Base-by-base conservation (phyloP, 2,797 vertebrate species). In the Chelon auratus region DNA sequence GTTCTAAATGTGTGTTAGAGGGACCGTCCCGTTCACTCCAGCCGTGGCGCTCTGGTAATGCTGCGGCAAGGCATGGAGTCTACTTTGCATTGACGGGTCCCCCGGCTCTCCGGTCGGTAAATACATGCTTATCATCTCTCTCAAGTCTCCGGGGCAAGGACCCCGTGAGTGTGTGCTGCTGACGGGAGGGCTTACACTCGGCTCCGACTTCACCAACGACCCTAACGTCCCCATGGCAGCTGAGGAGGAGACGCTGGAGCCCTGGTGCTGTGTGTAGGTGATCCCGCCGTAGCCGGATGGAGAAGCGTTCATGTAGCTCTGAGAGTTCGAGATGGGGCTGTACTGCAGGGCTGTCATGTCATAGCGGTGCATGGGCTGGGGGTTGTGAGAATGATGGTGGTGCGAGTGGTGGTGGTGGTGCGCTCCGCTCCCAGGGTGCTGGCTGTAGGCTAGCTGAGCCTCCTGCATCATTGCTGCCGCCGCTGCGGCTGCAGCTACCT, bases 91-190 rank as follows among this genome's bases (percentile, higher is more conserved):
- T 80, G 86, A 94, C 81, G 96, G 96, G 89, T 97, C 97, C 45
- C 94, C 96, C 40, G 95, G 94, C 88, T 97, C 97, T 76, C 97
- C 95, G 70, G 95, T 95, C 42, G 97, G 97, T 93, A 95, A 94
- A 92, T 95, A 95, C 95, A 99, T 99, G 93, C 97, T 99, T 95
- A 99, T 99, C 97, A 99, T 99, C 92, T 99, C 97, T 80, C 97
- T 94, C 94, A 99, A 95, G 95, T 99, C 97, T 92, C 97, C 97
- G 80, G 97, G 96, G 89, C 97, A 99, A 20, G 97, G 97, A 82
- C 95, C 95, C 86, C 97, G 95, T 75, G 96, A 94, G 93, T 96
- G 97, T 80, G 96, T 94, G 74, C 94, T 93, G 90, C 95, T 94
- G 88, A 97, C 96, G 17, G 97, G 97, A 37, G 97, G 97, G 92